Conservation (phyloP, 2,113 vertebrate genomes). For the Orcinus orca region DNA sequence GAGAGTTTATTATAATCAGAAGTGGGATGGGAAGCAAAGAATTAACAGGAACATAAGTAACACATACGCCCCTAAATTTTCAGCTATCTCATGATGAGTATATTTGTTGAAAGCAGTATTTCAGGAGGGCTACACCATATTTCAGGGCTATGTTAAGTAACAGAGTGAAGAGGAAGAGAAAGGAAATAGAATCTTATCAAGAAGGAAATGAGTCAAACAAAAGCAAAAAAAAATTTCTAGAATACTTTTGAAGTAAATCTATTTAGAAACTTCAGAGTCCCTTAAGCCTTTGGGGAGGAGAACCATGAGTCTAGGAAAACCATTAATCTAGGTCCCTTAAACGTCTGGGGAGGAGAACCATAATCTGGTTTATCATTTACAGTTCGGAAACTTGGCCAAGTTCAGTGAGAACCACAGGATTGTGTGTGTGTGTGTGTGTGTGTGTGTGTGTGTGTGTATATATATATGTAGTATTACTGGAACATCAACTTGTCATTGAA, state of each 20-base stretch:
- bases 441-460: no score
- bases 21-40: neutral
- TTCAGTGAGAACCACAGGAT: conserved; percentile 5
- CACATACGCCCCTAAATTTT: neutral
- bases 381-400: neutral
- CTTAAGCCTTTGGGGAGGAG: neutral
- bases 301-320: neutral
- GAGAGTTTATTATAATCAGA: conserved; percentile 31
- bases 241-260: neutral
- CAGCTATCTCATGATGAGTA: neutral
- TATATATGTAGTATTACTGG: neutral
- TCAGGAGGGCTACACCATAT: neutral
- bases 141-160: conserved; percentile 10
- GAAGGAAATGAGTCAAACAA: conserved; percentile 36
- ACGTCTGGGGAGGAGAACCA: neutral
- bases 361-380: neutral
- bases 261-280: neutral
- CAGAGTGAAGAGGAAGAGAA: conserved; percentile 20
- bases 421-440: no score
- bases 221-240: neutral
- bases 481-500: neutral
- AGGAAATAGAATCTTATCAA: conserved; percentile 33
- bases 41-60: conserved; percentile 17
- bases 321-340: neutral
- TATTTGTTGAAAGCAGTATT: neutral